Percentiles rank a stretch among this genome's conserved stretches.
Conservation (phyloP, 2,888 invertebrate genomes). For the Periphyllus acericola region DNA sequence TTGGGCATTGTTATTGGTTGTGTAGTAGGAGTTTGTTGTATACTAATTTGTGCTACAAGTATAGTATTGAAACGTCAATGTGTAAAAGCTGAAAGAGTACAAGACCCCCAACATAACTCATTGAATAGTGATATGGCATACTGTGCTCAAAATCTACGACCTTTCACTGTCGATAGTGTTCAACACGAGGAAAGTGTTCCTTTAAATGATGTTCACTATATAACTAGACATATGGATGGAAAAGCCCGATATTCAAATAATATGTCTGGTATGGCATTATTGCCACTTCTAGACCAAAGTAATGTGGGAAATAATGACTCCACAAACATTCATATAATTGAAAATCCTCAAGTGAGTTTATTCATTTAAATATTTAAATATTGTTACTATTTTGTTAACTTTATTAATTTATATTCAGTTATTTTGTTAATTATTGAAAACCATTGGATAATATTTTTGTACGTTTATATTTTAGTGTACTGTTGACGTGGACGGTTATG, state of each 20-base stretch:
- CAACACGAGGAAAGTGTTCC: conserved; percentile 49
- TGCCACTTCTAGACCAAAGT: conserved; percentile 46
- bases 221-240: conserved; percentile 6
- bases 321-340: conserved; percentile 50
- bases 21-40: conserved; percentile 68
- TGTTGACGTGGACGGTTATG: conserved; percentile 39
- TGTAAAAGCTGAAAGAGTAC: conserved; percentile 46
- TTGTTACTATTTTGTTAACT: neutral
- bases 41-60: conserved; percentile 68
- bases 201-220: conserved; percentile 36
- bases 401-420: neutral
- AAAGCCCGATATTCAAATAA: conserved; percentile 36
- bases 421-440: no score
- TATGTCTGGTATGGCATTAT: conserved; percentile 28
- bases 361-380: neutral
- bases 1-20: conserved; percentile 71
- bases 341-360: conserved; percentile 52
- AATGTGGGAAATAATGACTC: conserved; percentile 37
- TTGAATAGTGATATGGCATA: conserved; percentile 28
- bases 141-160: conserved; percentile 37
- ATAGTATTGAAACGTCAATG: conserved; percentile 69
- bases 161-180: conserved; percentile 36
- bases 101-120: conserved; percentile 33
- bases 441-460: neutral
- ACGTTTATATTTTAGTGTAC: conserved; percentile 38